Evolutionary conservation across 2,113 vertebrate species (phyloP).

Genomic region (Rhea americana): DNA sequence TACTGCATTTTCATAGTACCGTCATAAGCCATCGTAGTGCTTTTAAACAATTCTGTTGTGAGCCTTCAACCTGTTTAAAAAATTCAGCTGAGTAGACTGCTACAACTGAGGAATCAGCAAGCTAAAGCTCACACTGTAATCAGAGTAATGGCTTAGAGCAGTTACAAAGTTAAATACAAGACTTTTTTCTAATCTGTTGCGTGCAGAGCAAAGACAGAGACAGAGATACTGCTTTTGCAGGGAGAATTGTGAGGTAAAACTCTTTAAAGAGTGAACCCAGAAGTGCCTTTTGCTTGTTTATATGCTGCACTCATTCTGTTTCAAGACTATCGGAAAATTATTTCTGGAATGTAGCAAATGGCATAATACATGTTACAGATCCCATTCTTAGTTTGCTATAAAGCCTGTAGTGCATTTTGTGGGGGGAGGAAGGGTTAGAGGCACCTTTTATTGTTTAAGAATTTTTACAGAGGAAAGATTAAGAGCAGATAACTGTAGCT

Average conservation of each 20-base stretch:
- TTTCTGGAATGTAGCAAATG: conserved; percentile 33
- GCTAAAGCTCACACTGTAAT: not conserved
- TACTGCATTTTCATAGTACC: not conserved
- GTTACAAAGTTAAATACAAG: not conserved
- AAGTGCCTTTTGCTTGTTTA: not conserved
- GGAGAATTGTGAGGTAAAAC: not conserved
- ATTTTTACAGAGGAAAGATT: not conserved
- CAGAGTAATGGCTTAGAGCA: not conserved
- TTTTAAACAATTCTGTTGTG: not conserved
- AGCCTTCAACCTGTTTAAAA: not conserved
- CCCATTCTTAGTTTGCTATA: not conserved
- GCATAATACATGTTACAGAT: not conserved
- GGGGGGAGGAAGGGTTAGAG: not conserved
- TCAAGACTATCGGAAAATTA: conserved; percentile 16
- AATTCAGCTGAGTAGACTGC: not conserved
- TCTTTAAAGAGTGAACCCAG: not conserved
- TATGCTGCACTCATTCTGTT: not conserved
- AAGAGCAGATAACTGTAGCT: not conserved
- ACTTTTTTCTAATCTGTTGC: not conserved
- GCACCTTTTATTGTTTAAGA: conserved; percentile 2
- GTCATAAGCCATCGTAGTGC: not conserved
- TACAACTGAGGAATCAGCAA: not conserved
- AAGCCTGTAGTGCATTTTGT: not conserved
- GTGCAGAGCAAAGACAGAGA: not conserved
- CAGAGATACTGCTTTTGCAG: not conserved